Conservation (phyloP, 2,113 vertebrate species). For the Sapajus apella region DNA sequence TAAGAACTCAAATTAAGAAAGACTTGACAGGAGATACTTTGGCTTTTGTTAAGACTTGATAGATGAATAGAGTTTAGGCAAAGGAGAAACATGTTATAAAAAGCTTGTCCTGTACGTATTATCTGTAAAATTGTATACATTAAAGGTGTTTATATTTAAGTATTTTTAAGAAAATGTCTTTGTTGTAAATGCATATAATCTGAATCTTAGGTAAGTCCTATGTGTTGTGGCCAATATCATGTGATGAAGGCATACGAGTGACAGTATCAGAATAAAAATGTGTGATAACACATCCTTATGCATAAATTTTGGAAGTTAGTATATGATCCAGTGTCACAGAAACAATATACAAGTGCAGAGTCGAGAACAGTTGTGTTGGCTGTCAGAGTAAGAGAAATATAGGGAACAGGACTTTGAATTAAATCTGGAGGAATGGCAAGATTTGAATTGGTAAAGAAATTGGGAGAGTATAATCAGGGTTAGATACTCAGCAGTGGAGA, state of each 20-base stretch:
- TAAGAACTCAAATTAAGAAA: slow-evolving; percentile 1
- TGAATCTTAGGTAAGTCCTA: background rate
- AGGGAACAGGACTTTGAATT: background rate
- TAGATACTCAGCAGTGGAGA: background rate
- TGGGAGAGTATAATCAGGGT: background rate
- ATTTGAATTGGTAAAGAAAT: background rate
- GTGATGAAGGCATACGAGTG: background rate
- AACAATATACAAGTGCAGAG: too few species aligned
- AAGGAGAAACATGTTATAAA: background rate
- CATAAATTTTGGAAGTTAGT: background rate
- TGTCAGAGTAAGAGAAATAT: background rate
- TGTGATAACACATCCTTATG: background rate
- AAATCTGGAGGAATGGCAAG: background rate
- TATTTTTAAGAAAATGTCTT: background rate
- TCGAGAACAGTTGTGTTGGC: background rate
- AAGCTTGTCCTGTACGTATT: background rate
- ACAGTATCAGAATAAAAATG: background rate
- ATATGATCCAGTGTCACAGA: background rate
- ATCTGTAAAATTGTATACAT: background rate
- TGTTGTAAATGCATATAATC: background rate
- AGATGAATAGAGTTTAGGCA: background rate
- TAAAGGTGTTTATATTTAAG: slow-evolving; percentile 10
- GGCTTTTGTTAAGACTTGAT: slow-evolving; percentile 8
- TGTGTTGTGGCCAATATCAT: background rate
- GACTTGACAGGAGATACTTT: background rate